Conservation (phyloP, 2,113 vertebrate genomes). For the Myrmophylax atrothorax region DNA sequence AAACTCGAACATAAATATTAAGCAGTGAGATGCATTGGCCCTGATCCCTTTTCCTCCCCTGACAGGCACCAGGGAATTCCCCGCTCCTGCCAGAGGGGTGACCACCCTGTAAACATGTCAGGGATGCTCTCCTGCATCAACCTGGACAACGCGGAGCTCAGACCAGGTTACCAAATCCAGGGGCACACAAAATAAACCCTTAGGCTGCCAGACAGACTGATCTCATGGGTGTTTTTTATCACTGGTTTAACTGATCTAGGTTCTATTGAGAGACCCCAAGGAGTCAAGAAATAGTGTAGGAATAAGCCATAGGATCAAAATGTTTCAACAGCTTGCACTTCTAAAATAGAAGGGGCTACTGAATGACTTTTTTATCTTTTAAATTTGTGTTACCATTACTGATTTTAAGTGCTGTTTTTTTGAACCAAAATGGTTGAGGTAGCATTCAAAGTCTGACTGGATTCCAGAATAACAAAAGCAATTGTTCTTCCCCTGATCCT, state of each 20-base stretch:
- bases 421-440: not conserved
- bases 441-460: not conserved
- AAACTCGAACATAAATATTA: not conserved
- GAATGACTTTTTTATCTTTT: not conserved
- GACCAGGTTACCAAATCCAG: not conserved
- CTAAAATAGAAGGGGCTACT: not conserved
- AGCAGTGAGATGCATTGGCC: not conserved
- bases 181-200: not conserved
- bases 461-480: constrained; percentile 2
- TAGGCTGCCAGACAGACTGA: not conserved
- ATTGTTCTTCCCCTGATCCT: not conserved
- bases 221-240: not conserved
- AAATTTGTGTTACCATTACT: not conserved
- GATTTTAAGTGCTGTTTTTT: not conserved
- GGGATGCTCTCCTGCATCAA: not conserved
- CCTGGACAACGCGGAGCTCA: not conserved
- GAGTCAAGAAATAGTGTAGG: not conserved
- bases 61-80: not conserved
- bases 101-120: not conserved
- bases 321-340: not conserved
- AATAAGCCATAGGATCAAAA: not conserved
- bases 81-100: not conserved
- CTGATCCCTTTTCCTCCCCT: not conserved
- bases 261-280: not conserved
- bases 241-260: not conserved